Conservation (phyloP, 2,113 vertebrate species). For the Poeciliopsis retropinna region DNA sequence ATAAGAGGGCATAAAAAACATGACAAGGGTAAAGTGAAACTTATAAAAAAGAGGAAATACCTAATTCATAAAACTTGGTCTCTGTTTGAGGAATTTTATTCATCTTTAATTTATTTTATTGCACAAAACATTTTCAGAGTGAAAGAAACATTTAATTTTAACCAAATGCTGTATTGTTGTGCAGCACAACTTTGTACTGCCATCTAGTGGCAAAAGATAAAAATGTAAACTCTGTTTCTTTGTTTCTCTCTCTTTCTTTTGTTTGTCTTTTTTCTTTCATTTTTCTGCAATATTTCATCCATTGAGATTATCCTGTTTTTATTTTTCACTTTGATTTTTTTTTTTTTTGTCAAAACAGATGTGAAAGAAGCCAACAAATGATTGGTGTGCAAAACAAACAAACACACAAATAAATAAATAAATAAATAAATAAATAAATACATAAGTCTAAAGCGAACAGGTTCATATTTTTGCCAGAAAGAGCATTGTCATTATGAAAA, state of each 20-base stretch:
- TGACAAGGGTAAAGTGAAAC: constrained; percentile 53
- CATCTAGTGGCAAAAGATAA: constrained; percentile 59
- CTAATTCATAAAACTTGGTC: background rate
- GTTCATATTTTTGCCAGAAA: background rate
- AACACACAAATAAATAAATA: background rate
- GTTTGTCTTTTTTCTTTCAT: no score
- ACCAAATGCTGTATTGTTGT: background rate
- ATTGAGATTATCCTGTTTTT: background rate
- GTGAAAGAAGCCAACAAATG: no score
- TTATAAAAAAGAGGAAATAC: constrained; percentile 48
- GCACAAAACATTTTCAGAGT: no score
- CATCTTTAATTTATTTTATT: background rate
- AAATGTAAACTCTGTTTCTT: background rate
- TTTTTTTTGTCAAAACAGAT: background rate
- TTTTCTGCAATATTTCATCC: background rate
- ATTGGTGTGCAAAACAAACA: background rate
- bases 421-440: background rate
- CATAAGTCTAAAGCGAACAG: background rate
- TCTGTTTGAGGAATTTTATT: background rate
- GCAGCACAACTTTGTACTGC: constrained; percentile 26
- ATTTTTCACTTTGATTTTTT: background rate
- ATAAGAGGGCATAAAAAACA: constrained; percentile 20
- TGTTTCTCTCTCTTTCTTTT: background rate
- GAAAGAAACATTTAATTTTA: background rate
- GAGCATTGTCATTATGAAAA: constrained; percentile 37